Evolutionary conservation across 2,113 vertebrate genomes (phyloP), one percentile per base, ranked within the genome.

Genomic region (Vulpes vulpes): DNA sequence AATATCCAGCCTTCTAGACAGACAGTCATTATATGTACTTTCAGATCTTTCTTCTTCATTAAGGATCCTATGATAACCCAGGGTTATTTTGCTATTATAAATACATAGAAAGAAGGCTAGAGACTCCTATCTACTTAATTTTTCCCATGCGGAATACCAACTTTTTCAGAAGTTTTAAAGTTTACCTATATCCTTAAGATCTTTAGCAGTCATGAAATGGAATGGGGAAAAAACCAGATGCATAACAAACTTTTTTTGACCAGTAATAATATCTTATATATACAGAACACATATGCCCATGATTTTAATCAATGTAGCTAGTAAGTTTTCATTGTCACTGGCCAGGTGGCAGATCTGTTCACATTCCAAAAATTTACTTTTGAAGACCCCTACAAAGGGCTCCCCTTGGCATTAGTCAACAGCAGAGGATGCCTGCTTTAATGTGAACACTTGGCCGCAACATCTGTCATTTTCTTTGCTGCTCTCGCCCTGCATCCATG

Each of bases 341-440:
- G 60, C 89, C 95, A 98, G 97, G 92, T 96, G 87, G 62, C 43
- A 93, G 51, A 67, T 95, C 64, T 94, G 74, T 90, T 81, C 80
- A 71, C 83, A 88, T 94, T 95, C 92, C 74, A 96, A 92, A 96
- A 83, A 80, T 93, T 87, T 84, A 78, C 92, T 96, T 95, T 96
- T 95, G 95, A 90, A 96, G 74, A 84, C 38, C 32, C 35, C 62
- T 85, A 91, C 53, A 95, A 97, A 97, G 74, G 22, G 11, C 25
- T 93, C 64, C 57, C 57, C 57, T 93, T 96, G 96, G 92, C 94
- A 88, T 94, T 88, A 64, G 86, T 92, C 90, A 92, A 60, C 78
- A 93, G 32, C 10, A 76, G 22, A 96, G 35, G 60, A 49, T 69
- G 65, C 57, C 71, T 86, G 83, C 73, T 98, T 98, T 94, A 71